Conservation (phyloP, 2,888 invertebrate species). For the Ormyrus nitidulus region DNA sequence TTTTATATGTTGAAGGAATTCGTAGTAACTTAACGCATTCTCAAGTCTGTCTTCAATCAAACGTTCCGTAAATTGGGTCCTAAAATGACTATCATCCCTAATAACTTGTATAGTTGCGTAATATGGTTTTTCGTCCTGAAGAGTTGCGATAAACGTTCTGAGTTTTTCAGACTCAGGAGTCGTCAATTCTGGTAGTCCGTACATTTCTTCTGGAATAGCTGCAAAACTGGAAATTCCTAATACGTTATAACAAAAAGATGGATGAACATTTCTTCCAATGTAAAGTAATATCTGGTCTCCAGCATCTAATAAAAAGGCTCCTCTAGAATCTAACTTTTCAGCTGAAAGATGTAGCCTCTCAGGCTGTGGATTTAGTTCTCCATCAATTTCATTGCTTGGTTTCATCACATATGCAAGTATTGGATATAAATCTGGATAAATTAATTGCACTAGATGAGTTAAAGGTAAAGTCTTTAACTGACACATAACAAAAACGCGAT, state of each 20-base stretch:
- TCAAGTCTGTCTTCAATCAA: slow-evolving; percentile 97
- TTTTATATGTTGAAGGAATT: slow-evolving; percentile 97
- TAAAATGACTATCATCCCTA: slow-evolving; percentile 93
- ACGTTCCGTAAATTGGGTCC: slow-evolving; percentile 89
- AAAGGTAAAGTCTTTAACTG: slow-evolving; percentile 93
- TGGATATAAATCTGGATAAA: slow-evolving; percentile 95
- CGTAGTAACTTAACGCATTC: slow-evolving; percentile 95
- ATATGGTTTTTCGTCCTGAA: slow-evolving; percentile 91
- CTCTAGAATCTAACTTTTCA: slow-evolving; percentile 87
- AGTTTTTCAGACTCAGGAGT: slow-evolving; percentile 85
- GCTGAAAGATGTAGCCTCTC: slow-evolving; percentile 91
- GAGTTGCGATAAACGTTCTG: slow-evolving; percentile 86
- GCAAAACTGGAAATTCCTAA: slow-evolving; percentile 86
- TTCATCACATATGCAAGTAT: slow-evolving; percentile 84
- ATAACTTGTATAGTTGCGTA: slow-evolving; percentile 87
- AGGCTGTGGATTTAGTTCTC: slow-evolving; percentile 79
- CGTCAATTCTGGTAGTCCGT: slow-evolving; percentile 86
- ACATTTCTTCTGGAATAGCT: slow-evolving; percentile 85
- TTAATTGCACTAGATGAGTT: slow-evolving; percentile 85
- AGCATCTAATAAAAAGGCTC: slow-evolving; percentile 94
- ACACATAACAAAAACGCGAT: slow-evolving; percentile 95
- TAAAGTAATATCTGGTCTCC: slow-evolving; percentile 89
- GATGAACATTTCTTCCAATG: slow-evolving; percentile 87
- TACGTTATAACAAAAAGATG: slow-evolving; percentile 85
- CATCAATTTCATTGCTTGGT: slow-evolving; percentile 74